A percentile compares a stretch with the other conserved stretches of the same genome.
phyloP scores from a whole-genome alignment of 1,140 invertebrate genomes.

The Eriocheir sinensis region DNA sequence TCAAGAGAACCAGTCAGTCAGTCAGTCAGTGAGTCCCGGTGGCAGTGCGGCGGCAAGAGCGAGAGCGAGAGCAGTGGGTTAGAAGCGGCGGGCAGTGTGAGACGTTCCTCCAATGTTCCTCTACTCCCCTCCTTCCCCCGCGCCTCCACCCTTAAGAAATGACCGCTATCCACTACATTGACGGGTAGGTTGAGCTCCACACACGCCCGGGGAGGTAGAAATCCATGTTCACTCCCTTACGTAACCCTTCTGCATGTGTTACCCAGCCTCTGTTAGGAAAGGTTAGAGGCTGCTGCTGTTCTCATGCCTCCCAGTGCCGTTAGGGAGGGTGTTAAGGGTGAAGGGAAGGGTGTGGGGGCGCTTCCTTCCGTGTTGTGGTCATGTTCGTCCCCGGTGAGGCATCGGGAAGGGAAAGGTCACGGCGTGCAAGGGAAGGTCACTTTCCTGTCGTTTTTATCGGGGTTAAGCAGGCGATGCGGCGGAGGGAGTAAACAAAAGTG shows the following conservation, averaged over 20 bases:
- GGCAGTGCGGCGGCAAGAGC: not conserved
- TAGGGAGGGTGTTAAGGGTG: not conserved
- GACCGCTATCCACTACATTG: not conserved
- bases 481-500: not conserved
- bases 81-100: not conserved
- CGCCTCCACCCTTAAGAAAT: not conserved
- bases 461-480: not conserved
- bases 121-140: not conserved
- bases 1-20: not conserved
- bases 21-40: not conserved
- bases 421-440: not conserved
- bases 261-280: too few relatives aligned
- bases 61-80: not conserved
- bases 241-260: not conserved
- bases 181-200: not conserved
- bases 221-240: too few relatives aligned
- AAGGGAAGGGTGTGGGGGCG: not conserved
- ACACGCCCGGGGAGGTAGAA: too few relatives aligned
- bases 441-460: not conserved
- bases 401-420: not conserved
- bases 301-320: not conserved
- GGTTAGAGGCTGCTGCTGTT: too few relatives aligned
- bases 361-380: not conserved
- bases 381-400: not conserved
- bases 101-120: not conserved